Percentiles rank a stretch among this genome's conserved stretches.
Conservation (phyloP, 2,113 vertebrate genomes). For the Erpornis zantholeuca region DNA sequence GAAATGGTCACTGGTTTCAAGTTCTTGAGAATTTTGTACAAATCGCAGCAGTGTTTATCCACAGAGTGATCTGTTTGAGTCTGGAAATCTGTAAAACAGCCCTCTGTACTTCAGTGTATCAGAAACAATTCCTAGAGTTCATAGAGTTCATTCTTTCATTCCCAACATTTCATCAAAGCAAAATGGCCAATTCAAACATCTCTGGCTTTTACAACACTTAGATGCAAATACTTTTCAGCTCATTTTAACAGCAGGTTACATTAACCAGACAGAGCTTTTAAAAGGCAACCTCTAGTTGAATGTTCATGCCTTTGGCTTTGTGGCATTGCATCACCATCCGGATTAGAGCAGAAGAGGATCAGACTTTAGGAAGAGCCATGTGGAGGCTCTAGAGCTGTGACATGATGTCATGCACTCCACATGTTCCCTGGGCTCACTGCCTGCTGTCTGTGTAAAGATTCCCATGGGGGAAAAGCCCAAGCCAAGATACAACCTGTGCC, state of each 20-base stretch:
- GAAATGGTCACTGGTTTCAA: background rate
- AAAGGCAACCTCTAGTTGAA: background rate
- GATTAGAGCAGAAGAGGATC: background rate
- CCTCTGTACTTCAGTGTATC: background rate
- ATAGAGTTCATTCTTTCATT: background rate
- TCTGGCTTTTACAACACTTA: background rate
- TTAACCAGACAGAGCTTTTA: background rate
- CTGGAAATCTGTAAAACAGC: background rate
- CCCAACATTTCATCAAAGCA: background rate
- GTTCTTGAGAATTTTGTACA: background rate
- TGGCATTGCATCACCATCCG: background rate
- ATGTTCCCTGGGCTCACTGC: background rate
- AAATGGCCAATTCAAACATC: background rate
- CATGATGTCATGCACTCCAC: background rate
- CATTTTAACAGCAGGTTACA: background rate
- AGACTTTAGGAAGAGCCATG: background rate
- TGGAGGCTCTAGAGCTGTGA: background rate
- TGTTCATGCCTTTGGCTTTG: background rate
- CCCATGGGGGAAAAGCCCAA: background rate
- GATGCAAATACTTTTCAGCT: background rate
- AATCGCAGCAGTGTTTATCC: background rate
- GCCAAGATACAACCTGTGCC: background rate
- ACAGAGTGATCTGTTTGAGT: background rate
- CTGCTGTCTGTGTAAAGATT: background rate
- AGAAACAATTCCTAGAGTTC: background rate